A percentile compares a stretch with the other conserved stretches of the same genome.
phyloP scores from a whole-genome alignment of 2,797 vertebrate species.

The Odontamblyopus lacepedii region DNA sequence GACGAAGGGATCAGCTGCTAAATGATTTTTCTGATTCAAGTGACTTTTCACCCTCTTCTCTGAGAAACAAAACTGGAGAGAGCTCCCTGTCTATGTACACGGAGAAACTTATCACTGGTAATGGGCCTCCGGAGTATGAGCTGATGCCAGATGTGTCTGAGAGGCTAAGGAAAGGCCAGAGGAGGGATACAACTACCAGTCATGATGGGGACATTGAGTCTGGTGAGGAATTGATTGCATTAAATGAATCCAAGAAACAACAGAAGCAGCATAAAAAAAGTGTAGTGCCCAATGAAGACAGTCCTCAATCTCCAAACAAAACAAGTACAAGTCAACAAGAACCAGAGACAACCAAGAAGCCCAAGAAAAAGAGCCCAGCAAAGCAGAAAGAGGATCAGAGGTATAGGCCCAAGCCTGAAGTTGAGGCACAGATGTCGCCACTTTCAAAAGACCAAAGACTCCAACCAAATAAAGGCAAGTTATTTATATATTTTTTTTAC shows the following conservation, averaged over 20 bases:
- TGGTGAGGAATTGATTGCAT: constrained; percentile 53
- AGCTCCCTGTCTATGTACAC: constrained; percentile 65
- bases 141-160: constrained; percentile 49
- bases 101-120: constrained; percentile 60
- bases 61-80: constrained; percentile 63
- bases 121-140: constrained; percentile 37
- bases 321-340: constrained; percentile 40
- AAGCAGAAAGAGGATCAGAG: constrained; percentile 54
- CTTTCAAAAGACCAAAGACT: constrained; percentile 41
- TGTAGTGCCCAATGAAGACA: constrained; percentile 27
- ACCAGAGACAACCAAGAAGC: constrained; percentile 60
- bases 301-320: constrained; percentile 37
- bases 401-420: constrained; percentile 8
- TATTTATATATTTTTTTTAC: constrained; percentile 1
- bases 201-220: constrained; percentile 75
- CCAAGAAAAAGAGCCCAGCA: constrained; percentile 64
- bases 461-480: constrained; percentile 58
- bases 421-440: constrained; percentile 31
- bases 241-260: constrained; percentile 53
- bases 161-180: constrained; percentile 55
- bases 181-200: constrained; percentile 62
- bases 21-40: constrained; percentile 69
- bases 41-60: constrained; percentile 62
- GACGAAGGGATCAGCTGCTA: constrained; percentile 49
- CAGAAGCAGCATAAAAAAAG: constrained; percentile 67